These are phyloP conservation scores for Venusia cambrica DNA, from an alignment of 2,888 invertebrate species.

Conservation along the genomic window DNA sequence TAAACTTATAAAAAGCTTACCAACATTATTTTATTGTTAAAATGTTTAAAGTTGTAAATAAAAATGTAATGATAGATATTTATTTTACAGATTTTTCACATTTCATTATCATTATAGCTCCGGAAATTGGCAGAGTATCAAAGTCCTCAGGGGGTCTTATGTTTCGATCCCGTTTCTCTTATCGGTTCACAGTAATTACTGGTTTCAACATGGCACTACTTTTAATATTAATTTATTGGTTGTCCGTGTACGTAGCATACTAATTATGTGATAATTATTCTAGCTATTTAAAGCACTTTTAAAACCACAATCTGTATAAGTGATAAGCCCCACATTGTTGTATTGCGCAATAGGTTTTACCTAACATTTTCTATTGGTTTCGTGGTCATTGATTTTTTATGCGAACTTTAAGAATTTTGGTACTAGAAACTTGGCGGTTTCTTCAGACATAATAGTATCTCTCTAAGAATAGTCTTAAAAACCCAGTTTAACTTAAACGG, in stretches of 20 bases:
- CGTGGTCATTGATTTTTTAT: no score
- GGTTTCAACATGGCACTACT: slow-evolving; percentile 13
- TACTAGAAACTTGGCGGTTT: no score
- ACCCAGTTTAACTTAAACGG: slow-evolving; percentile 10
- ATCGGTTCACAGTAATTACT: slow-evolving; percentile 14
- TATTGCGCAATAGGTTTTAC: no score
- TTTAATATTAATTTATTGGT: slow-evolving; percentile 7
- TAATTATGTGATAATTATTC: slow-evolving; percentile 2
- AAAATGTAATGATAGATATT: neutral
- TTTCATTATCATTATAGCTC: slow-evolving; percentile 1
- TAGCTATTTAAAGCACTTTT: no score
- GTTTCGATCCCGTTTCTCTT: slow-evolving; percentile 8
- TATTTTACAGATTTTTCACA: neutral
- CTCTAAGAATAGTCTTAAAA: no score
- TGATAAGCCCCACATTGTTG: no score
- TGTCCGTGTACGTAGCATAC: slow-evolving; percentile 8
- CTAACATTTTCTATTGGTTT: no score
- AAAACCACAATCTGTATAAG: no score
- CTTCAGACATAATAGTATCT: no score
- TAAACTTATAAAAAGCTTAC: no score
- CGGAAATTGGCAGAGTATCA: slow-evolving; percentile 10
- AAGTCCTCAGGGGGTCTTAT: slow-evolving; percentile 13
- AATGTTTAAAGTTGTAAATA: neutral
- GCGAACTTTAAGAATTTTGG: no score
- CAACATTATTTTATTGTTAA: no score